Conservation (phyloP, 2,797 vertebrate species). For the Furcifer pardalis region DNA sequence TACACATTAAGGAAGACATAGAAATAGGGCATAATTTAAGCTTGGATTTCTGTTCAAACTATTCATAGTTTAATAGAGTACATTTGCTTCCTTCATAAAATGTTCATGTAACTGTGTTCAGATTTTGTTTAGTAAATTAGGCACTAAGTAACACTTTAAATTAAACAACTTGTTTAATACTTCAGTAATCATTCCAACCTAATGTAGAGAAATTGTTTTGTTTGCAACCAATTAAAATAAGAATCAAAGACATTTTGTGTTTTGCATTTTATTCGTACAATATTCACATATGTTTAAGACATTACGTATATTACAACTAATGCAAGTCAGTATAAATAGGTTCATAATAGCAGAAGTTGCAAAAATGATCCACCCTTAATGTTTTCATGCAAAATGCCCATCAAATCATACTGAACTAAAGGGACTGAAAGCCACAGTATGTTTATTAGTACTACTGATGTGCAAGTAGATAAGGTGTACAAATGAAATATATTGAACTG, state of each 20-base stretch:
- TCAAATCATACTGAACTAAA: neutral
- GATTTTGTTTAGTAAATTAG: constrained; percentile 28
- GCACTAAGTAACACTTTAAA: constrained; percentile 10
- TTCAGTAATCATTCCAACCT: constrained; percentile 10
- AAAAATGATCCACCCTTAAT: neutral
- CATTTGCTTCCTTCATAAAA: neutral
- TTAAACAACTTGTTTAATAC: constrained; percentile 15
- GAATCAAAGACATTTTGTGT: constrained; percentile 17
- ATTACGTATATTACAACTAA: constrained; percentile 7
- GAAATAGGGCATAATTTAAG: neutral
- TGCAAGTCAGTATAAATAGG: neutral
- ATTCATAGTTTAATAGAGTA: neutral
- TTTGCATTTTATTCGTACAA: neutral
- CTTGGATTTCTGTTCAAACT: neutral
- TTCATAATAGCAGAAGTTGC: neutral
- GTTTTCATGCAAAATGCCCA: neutral
- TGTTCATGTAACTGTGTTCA: neutral
- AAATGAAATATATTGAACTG: neutral
- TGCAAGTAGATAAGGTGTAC: neutral
- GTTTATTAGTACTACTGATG: neutral
- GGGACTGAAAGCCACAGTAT: neutral
- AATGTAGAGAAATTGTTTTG: constrained; percentile 2
- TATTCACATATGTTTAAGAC: constrained; percentile 26
- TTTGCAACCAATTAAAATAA: constrained; percentile 29
- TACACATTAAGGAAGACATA: neutral